A percentile compares a stretch with the other conserved stretches of the same genome.
phyloP scores from a whole-genome alignment of 2,797 vertebrate genomes.

The Coregonus ussuriensis region DNA sequence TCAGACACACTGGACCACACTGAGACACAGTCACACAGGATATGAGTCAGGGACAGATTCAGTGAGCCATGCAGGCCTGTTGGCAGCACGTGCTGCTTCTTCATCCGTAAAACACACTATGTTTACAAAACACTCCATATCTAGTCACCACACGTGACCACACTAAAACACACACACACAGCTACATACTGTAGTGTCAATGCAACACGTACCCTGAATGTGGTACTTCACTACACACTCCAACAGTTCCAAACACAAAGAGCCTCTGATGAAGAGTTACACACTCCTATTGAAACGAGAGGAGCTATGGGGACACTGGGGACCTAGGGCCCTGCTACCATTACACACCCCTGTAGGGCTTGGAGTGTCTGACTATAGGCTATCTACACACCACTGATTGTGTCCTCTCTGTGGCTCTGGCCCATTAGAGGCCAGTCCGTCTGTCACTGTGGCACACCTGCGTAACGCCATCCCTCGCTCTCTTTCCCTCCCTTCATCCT shows the following conservation, averaged over 20 bases:
- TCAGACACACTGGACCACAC: background rate
- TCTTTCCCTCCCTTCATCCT: constrained; percentile 27
- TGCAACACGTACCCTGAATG: background rate
- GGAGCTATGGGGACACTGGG: constrained; percentile 22
- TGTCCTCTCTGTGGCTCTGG: constrained; percentile 30
- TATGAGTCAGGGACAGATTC: constrained; percentile 31
- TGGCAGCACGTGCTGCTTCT: constrained; percentile 25
- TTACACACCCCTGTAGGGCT: constrained; percentile 48
- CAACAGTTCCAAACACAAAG: constrained; percentile 1
- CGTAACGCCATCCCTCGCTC: constrained; percentile 30
- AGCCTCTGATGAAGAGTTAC: constrained; percentile 11
- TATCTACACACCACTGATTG: constrained; percentile 27
- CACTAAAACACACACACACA: background rate
- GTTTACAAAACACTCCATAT: constrained; percentile 35
- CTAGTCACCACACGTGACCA: constrained; percentile 11
- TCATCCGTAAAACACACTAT: constrained; percentile 27
- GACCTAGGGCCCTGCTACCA: constrained; percentile 49
- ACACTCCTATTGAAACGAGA: constrained; percentile 30
- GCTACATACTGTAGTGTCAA: background rate
- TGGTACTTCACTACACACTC: background rate
- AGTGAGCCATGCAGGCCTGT: constrained; percentile 24
- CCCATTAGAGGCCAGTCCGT: constrained; percentile 28
- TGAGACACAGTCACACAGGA: constrained; percentile 29
- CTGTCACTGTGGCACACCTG: constrained; percentile 52
- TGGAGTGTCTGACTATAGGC: constrained; percentile 31